phyloP scores from a whole-genome alignment of 2,888 invertebrate species.

The Leptopterna dolabrata region DNA sequence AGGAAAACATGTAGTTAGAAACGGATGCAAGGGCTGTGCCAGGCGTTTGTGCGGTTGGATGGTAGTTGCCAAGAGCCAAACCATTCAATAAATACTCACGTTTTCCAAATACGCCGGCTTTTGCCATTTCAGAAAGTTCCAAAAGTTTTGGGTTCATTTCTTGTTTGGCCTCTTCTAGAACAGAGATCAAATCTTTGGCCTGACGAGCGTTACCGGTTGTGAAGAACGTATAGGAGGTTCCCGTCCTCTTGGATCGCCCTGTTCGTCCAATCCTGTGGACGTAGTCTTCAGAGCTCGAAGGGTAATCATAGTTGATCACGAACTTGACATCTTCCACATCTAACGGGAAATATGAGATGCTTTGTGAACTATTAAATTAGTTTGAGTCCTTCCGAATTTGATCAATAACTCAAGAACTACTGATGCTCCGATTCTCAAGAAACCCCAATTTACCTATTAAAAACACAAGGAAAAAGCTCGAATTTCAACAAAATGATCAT shows the following conservation, averaged over 20 bases:
- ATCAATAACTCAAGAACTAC: neutral
- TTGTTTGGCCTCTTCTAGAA: constrained; percentile 94
- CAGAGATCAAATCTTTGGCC: constrained; percentile 90
- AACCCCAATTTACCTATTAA: no score
- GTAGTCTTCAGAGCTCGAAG: constrained; percentile 96
- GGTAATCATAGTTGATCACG: constrained; percentile 99
- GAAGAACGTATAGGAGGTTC: constrained; percentile 96
- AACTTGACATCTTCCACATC: constrained; percentile 99
- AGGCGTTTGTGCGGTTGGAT: no score
- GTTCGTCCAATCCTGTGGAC: constrained; percentile 97
- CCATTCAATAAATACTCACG: no score
- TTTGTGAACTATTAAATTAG: neutral
- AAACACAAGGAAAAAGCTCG: no score
- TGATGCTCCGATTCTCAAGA: no score
- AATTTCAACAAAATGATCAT: no score
- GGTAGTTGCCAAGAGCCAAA: no score
- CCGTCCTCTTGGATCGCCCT: constrained; percentile 90
- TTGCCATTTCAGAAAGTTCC: constrained; percentile 62
- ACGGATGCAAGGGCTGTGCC: neutral
- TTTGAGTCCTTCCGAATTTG: neutral
- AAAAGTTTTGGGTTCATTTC: constrained; percentile 84
- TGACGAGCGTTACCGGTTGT: constrained; percentile 91
- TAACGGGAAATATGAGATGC: constrained; percentile 68
- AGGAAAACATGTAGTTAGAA: neutral
- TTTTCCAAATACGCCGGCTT: constrained; percentile 61